These are phyloP conservation scores for Xestobium rufovillosum DNA, from an alignment of 2,888 invertebrate species.

Conservation along the genomic window DNA sequence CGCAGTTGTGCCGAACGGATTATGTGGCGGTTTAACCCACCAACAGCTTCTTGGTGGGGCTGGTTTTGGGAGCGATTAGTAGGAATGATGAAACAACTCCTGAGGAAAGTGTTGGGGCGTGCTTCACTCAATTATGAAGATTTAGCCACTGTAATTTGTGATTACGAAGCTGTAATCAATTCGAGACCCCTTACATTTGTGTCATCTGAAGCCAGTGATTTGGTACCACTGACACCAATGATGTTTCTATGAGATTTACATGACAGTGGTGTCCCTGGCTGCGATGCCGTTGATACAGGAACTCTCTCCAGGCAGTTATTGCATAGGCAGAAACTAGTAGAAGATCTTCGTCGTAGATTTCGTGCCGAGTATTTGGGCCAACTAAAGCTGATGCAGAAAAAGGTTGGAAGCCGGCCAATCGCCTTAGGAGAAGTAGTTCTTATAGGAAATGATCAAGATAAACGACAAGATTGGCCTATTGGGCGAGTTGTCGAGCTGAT, in stretches of 20 bases:
- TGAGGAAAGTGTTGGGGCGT: conserved; percentile 30
- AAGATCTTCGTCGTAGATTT: too few species aligned
- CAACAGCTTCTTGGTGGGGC: conserved; percentile 38
- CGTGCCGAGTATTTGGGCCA: too few species aligned
- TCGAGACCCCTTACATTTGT: conserved; percentile 33
- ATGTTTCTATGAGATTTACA: too few species aligned
- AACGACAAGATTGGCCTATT: conserved; percentile 23
- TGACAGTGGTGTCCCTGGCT: too few species aligned
- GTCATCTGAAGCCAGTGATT: too few species aligned
- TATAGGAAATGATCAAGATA: conserved; percentile 18
- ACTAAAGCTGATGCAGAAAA: conserved; percentile 3
- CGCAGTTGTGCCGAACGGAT: conserved; percentile 18
- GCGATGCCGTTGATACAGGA: too few species aligned
- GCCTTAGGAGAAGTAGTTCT: conserved; percentile 12
- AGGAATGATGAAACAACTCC: conserved; percentile 30
- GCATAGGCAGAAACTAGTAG: too few species aligned
- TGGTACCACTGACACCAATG: too few species aligned
- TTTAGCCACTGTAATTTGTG: conserved; percentile 28
- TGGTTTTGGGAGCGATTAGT: conserved; percentile 39
- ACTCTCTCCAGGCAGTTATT: too few species aligned
- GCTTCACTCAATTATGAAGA: conserved; percentile 28
- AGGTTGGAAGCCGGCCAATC: not conserved
- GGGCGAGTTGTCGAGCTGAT: conserved; percentile 16
- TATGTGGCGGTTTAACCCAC: conserved; percentile 33
- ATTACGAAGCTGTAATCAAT: conserved; percentile 31